Conservation (phyloP, 2,113 vertebrate species). For the Thermophis baileyi region DNA sequence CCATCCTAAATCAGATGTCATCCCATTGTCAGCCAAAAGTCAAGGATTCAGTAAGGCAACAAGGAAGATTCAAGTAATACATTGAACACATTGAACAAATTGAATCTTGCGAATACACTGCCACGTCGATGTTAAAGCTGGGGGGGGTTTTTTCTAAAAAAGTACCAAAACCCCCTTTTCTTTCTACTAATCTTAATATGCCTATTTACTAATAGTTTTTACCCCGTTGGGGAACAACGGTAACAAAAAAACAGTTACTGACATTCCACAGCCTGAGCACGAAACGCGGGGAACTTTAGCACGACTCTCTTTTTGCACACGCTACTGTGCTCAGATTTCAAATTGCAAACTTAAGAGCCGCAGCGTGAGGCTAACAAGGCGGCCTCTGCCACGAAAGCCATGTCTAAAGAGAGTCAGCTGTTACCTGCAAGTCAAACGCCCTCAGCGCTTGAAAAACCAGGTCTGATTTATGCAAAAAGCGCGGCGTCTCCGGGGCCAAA, state of each 20-base stretch:
- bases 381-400: conserved; percentile 7
- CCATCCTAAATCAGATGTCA: neutral
- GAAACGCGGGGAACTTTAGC: conserved; percentile 7
- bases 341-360: conserved; percentile 4
- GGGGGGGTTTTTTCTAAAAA: neutral
- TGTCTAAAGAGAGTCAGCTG: neutral
- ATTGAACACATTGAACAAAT: neutral
- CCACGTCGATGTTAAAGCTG: neutral
- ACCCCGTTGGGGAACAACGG: neutral
- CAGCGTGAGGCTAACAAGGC: neutral
- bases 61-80: neutral
- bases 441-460: neutral
- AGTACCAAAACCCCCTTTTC: fast-evolving
- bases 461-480: neutral
- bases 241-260: neutral
- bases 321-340: conserved; percentile 33
- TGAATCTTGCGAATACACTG: fast-evolving
- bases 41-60: neutral
- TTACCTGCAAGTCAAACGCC: neutral
- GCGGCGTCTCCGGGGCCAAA: conserved; percentile 12
- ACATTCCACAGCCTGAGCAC: conserved; percentile 6
- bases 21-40: neutral
- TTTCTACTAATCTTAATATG: neutral
- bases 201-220: neutral
- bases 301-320: conserved; percentile 5